Evolutionary conservation across 2,888 invertebrate genomes (phyloP).

Genomic region (Cynaeus angustus): DNA sequence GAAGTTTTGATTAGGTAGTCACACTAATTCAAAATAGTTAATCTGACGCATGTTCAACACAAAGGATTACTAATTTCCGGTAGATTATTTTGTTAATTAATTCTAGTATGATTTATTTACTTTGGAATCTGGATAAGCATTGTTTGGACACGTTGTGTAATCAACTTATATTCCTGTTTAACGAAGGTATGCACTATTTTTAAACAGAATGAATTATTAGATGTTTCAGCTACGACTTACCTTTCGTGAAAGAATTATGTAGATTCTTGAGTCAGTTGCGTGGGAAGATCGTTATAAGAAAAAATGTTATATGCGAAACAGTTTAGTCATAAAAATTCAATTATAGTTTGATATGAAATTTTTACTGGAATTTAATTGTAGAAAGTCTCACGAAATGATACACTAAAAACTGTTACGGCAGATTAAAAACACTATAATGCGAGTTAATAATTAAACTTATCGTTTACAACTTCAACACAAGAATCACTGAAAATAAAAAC

Average conservation of each 20-base stretch:
- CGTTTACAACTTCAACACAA: no score
- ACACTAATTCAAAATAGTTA: no score
- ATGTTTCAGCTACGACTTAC: not conserved
- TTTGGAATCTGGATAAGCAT: not conserved
- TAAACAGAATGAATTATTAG: slow-evolving; percentile 18
- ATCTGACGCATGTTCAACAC: not conserved
- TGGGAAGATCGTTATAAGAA: not conserved
- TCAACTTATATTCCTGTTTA: not conserved
- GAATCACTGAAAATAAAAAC: no score
- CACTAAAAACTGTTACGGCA: not conserved
- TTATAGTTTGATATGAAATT: slow-evolving; percentile 1
- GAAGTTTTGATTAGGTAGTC: not conserved
- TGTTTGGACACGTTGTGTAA: not conserved
- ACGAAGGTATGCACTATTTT: slow-evolving; percentile 3
- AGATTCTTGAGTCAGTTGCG: not conserved
- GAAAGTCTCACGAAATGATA: not conserved
- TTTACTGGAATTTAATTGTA: not conserved
- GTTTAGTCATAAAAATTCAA: not conserved
- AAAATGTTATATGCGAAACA: not conserved
- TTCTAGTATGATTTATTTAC: not conserved
- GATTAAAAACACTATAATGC: not conserved
- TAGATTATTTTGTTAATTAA: not conserved
- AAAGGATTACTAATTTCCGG: not conserved
- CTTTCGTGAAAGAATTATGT: slow-evolving; percentile 5
- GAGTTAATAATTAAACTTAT: not conserved